Conservation (phyloP, 2,888 invertebrate species). For the Caenorhabditis afra region DNA sequence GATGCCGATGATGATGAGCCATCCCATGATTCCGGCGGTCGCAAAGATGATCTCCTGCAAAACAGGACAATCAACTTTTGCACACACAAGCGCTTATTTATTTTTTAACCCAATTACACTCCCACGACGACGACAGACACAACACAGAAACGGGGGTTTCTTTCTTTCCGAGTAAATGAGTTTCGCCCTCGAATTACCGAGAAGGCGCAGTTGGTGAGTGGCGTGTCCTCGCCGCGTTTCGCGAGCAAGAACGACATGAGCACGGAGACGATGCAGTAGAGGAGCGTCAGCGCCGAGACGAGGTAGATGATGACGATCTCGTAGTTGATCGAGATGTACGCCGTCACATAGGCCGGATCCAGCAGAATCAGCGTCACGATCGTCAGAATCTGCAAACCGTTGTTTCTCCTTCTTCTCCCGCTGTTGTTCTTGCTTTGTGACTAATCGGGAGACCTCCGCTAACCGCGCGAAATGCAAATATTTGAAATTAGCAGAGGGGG, state of each 20-base stretch:
- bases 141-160: no score
- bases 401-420: not conserved
- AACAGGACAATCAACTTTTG: not conserved
- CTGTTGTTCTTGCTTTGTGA: not conserved
- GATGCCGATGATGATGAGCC: conserved; percentile 79
- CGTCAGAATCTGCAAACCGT: conserved; percentile 71
- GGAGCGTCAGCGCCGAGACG: conserved; percentile 75
- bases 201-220: conserved; percentile 76
- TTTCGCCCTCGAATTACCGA: conserved; percentile 63
- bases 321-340: conserved; percentile 80
- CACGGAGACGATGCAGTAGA: conserved; percentile 78
- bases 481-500: conserved; percentile 12
- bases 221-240: conserved; percentile 71
- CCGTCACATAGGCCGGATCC: conserved; percentile 79
- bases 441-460: not conserved
- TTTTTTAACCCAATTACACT: conserved; percentile 4
- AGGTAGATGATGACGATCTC: conserved; percentile 77
- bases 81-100: no score
- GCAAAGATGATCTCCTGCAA: conserved; percentile 79
- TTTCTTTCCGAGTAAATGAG: conserved; percentile 17
- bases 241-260: conserved; percentile 76
- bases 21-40: conserved; percentile 79
- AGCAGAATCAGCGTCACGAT: conserved; percentile 75
- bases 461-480: conserved; percentile 39
- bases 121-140: no score